These are phyloP conservation scores for Bombus sibiricus DNA, from an alignment of 1,140 invertebrate genomes.

Conservation along the genomic window DNA sequence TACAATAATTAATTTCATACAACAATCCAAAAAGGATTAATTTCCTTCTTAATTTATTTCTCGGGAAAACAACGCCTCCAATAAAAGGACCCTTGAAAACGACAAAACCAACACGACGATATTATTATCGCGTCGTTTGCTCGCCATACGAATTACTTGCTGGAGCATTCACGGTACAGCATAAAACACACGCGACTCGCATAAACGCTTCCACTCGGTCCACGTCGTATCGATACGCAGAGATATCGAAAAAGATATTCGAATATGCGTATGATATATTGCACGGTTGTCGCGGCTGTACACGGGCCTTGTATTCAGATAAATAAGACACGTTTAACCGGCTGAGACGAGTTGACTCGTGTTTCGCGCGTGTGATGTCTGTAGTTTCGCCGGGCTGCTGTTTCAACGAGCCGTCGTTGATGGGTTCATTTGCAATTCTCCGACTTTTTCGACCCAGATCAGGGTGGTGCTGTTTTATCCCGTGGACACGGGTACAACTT, in stretches of 20 bases:
- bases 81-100: background rate
- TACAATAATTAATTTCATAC: background rate
- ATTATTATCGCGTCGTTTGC: conserved; percentile 11
- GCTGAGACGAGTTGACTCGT: conserved; percentile 52
- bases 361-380: conserved; percentile 46
- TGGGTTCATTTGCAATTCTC: conserved; percentile 50
- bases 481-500: background rate
- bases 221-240: conserved; percentile 29
- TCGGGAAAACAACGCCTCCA: background rate
- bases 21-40: background rate
- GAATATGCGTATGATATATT: conserved; percentile 53
- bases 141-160: background rate
- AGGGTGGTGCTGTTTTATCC: background rate
- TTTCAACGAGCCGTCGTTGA: conserved; percentile 36
- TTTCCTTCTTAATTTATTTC: background rate
- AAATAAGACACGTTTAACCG: conserved; percentile 55
- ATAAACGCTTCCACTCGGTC: conserved; percentile 20
- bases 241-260: conserved; percentile 50
- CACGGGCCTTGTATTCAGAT: conserved; percentile 43
- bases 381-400: conserved; percentile 31
- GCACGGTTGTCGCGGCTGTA: conserved; percentile 19
- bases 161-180: background rate
- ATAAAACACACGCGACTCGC: conserved; percentile 14
- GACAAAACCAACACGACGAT: background rate
- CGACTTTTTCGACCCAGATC: conserved; percentile 36